Percentiles rank a stretch among this genome's conserved stretches.
phyloP scores from a whole-genome alignment of 2,888 invertebrate species.

The Bedellia somnulentella region DNA sequence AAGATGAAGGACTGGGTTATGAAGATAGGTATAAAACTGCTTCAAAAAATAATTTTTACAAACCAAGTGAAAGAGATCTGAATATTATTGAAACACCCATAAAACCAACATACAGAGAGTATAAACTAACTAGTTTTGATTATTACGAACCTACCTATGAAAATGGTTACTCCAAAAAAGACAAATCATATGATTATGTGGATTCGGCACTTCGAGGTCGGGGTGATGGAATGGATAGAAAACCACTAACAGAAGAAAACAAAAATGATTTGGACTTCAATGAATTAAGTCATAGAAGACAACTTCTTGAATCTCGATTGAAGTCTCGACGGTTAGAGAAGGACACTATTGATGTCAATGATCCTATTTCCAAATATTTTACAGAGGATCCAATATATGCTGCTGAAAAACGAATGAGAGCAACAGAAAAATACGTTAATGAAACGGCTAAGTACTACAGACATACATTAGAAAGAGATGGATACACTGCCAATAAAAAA shows the following conservation, averaged over 20 bases:
- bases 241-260: conserved; percentile 42
- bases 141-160: conserved; percentile 54
- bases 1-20: conserved; percentile 78
- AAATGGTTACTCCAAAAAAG: conserved; percentile 31
- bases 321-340: conserved; percentile 61
- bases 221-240: conserved; percentile 69
- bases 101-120: conserved; percentile 64
- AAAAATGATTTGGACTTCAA: conserved; percentile 48
- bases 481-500: conserved; percentile 51
- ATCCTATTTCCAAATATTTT: conserved; percentile 41
- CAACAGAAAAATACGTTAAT: conserved; percentile 57
- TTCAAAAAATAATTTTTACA: conserved; percentile 45
- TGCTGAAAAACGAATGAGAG: conserved; percentile 47
- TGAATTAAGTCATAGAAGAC: conserved; percentile 72
- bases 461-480: conserved; percentile 59
- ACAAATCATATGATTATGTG: conserved; percentile 31
- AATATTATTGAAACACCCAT: conserved; percentile 63
- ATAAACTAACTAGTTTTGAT: conserved; percentile 54
- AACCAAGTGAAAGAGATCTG: conserved; percentile 38
- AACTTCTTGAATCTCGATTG: conserved; percentile 75
- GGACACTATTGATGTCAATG: conserved; percentile 30
- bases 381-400: conserved; percentile 49
- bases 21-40: conserved; percentile 59
- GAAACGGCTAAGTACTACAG: conserved; percentile 61
- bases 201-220: conserved; percentile 54